Evolutionary conservation across 2,888 invertebrate genomes (phyloP), one percentile per base, ranked within the genome.

Genomic region (Luffia ferchaultella): DNA sequence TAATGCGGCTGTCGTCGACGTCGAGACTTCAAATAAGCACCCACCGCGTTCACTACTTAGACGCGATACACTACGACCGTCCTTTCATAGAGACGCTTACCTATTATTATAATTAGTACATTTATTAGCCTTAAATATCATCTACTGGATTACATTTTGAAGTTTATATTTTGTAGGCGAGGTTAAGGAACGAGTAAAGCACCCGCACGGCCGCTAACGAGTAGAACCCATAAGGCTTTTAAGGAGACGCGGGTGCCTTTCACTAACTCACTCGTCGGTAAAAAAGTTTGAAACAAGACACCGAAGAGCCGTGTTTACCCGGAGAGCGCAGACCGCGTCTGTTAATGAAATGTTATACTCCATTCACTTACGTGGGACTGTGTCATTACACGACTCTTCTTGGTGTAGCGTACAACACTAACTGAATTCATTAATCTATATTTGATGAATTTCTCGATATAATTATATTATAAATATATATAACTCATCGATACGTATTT

Each of bases 211-310:
- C 63, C 60, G 74, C 70, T 76, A 78, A 77, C 71, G 62, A 75
- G 68, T 64, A 72, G 67, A 67, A 67, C 65, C 71, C 64, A 78
- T 75, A 76, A 73, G 73, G 73, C 73, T 76, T 76, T 77, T 72
- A 77, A 73, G 71, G 72, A 73, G 74, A 73, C 68, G 68, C 70
- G 70, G 68, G 68, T n/a, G 30, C 30, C 30, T 30, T 30, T 30
- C 30, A 30, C 30, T 7, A 63, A 69, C 77, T 77, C 76, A 74
- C 78, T 68, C 61, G 67, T 62, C 62, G 56, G 64, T 15, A 42
- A 49, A 68, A 73, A 71, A 76, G 73, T 67, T 71, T 73, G 75
- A 73, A 77, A 79, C 70, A 74, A 73, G 73, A 76, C 70, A 76
- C 76, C 76, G 70, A 73, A 68, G 63, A 64, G 64, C 62, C 62